Conservation (phyloP, 2,113 vertebrate genomes). For the Mirounga angustirostris region DNA sequence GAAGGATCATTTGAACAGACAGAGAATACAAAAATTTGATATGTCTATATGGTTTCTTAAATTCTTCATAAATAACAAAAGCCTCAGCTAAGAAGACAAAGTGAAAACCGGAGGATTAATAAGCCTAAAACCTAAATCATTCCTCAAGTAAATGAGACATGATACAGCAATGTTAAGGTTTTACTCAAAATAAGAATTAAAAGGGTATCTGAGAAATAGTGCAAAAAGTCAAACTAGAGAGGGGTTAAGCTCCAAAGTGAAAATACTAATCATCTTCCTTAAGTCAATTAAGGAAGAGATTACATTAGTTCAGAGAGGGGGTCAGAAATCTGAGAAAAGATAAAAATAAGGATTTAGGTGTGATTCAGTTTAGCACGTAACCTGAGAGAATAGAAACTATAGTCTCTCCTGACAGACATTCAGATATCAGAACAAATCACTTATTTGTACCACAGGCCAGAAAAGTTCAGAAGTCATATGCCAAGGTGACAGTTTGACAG, state of each 20-base stretch:
- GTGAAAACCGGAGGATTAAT: neutral
- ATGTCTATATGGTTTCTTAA: neutral
- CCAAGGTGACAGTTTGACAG: constrained; percentile 39
- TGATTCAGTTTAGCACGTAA: neutral
- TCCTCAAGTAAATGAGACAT: neutral
- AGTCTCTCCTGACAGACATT: neutral
- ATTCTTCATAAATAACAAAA: neutral
- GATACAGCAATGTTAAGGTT: neutral
- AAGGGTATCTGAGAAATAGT: constrained; percentile 55
- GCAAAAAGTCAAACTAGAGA: constrained; percentile 11
- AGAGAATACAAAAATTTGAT: constrained; percentile 12
- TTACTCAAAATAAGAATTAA: constrained; percentile 61
- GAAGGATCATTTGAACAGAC: neutral
- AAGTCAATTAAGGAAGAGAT: neutral
- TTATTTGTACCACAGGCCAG: neutral
- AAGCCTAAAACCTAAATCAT: constrained; percentile 3
- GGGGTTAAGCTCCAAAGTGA: neutral
- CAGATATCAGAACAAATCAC: neutral
- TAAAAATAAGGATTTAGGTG: constrained; percentile 24
- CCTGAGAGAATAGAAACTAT: neutral
- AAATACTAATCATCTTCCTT: neutral
- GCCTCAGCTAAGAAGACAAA: neutral
- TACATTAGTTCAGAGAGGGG: neutral
- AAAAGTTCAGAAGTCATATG: constrained; percentile 16
- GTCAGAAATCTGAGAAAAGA: neutral